Evolutionary conservation across 2,888 invertebrate genomes (phyloP), one percentile per base, ranked within the genome.

Genomic region (Conomelus anceps): DNA sequence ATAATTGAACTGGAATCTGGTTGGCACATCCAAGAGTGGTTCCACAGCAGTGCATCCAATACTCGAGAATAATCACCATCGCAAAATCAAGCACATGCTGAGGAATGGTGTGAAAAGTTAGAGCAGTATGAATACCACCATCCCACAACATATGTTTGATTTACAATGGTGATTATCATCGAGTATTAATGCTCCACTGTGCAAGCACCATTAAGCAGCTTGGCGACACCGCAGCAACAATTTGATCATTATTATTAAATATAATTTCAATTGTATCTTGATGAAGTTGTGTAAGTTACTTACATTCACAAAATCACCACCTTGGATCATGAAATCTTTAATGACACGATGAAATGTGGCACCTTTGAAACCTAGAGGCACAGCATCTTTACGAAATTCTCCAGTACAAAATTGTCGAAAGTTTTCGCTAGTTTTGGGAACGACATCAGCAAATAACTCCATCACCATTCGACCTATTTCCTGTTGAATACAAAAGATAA

Each of bases 271-370:
- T 9, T 22, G 20, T 87, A 22, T 22, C 1, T 41, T 90, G 34
- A 34, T 9, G 17, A 1, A 29, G 85, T 89, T n/a, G n/a, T n/a
- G n/a, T n/a, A n/a, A n/a, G n/a, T n/a, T n/a, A 94, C 96, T 95
- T 95, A 98, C 98, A 94, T 99, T 99, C 0, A 99, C 98, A 94
- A 99, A 99, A 94, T 99, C 99, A 34, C 99, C 99, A 85, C 99
- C 99, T 94, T 99, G 99, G 91, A 99, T 99, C 99, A 99, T 99
- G 93, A 99, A 99, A 94, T 99, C 99, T 94, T 99, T 99, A 91
- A 99, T 99, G 29, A 99, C 99, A 93, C 99, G 95, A 93, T 99
- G 99, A 93, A 99, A 99, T 92, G 97, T 97, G 0, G 98, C 97
- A 88, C 98, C 98, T 94, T 99, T 99, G 93, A 97, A 99, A 0